These are phyloP conservation scores for Cataglyphis rosenhaueri DNA, from an alignment of 2,888 invertebrate genomes.

Conservation along the genomic window DNA sequence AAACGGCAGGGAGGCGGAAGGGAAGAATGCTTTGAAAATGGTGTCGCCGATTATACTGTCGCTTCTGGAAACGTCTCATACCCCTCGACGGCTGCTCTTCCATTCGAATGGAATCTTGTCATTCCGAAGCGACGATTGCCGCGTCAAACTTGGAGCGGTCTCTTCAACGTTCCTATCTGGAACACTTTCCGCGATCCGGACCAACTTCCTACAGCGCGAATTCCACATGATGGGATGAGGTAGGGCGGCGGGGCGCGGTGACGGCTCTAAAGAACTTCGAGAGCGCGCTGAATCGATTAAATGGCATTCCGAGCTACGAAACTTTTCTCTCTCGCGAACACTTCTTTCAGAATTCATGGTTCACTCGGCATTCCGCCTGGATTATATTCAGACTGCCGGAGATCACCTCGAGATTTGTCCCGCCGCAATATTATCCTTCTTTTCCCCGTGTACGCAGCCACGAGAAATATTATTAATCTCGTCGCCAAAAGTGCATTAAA, in stretches of 20 bases:
- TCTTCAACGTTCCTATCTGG: constrained; percentile 52
- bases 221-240: constrained; percentile 32
- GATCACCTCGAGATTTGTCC: constrained; percentile 58
- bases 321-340: constrained; percentile 66
- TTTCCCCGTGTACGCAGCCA: neutral
- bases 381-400: constrained; percentile 62
- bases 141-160: constrained; percentile 69
- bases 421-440: constrained; percentile 33
- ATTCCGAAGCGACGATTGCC: constrained; percentile 66
- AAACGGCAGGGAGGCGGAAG: neutral
- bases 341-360: constrained; percentile 70
- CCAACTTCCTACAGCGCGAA: constrained; percentile 57
- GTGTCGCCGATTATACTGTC: constrained; percentile 55
- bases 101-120: constrained; percentile 58
- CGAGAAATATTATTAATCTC: constrained; percentile 18
- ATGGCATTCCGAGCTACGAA: constrained; percentile 71
- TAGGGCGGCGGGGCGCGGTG: neutral
- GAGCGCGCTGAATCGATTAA: constrained; percentile 72
- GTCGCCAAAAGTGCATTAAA: constrained; percentile 25
- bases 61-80: constrained; percentile 45
- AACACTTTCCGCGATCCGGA: constrained; percentile 46
- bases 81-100: constrained; percentile 37
- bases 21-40: constrained; percentile 39
- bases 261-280: constrained; percentile 63
- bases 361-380: constrained; percentile 66